Evolutionary conservation across 2,797 vertebrate genomes (phyloP).

Genomic region (Darevskia mixta): DNA sequence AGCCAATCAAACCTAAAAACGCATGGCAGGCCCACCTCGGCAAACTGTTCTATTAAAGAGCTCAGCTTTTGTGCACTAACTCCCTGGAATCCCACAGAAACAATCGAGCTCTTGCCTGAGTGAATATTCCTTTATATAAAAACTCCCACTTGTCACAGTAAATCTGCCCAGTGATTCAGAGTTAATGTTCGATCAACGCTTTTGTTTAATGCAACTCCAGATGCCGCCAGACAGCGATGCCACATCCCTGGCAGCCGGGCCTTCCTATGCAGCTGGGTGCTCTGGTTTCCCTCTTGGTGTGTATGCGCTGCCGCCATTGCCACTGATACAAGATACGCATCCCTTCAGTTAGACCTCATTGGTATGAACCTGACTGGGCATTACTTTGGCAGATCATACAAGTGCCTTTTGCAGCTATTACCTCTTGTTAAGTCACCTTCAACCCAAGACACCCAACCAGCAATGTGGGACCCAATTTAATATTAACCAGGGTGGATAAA

Average conservation of each 20-base stretch:
- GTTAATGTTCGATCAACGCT: conserved; percentile 44
- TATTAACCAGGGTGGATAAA: no score
- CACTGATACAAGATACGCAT: background rate
- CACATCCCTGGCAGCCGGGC: background rate
- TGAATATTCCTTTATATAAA: conserved; percentile 49
- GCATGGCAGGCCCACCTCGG: conserved; percentile 10
- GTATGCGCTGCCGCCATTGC: background rate
- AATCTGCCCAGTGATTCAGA: conserved; percentile 53
- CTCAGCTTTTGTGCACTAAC: conserved; percentile 20
- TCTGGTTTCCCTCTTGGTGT: background rate
- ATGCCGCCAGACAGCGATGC: conserved; percentile 53
- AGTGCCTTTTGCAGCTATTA: background rate
- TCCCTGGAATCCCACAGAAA: conserved; percentile 40
- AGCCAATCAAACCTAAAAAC: conserved; percentile 31
- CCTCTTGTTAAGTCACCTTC: background rate
- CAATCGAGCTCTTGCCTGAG: conserved; percentile 30
- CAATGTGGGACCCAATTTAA: background rate
- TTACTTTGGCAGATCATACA: background rate
- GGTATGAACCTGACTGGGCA: background rate
- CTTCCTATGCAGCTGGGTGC: background rate
- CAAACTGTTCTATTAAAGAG: conserved; percentile 15
- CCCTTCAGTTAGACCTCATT: no score
- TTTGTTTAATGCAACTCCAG: conserved; percentile 39
- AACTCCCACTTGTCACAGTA: conserved; percentile 59
- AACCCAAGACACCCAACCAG: background rate